A percentile compares a stretch with the other conserved stretches of the same genome.
These are phyloP conservation scores for Desmodus rotundus DNA, from an alignment of 2,113 vertebrate species.

Conservation along the genomic window DNA sequence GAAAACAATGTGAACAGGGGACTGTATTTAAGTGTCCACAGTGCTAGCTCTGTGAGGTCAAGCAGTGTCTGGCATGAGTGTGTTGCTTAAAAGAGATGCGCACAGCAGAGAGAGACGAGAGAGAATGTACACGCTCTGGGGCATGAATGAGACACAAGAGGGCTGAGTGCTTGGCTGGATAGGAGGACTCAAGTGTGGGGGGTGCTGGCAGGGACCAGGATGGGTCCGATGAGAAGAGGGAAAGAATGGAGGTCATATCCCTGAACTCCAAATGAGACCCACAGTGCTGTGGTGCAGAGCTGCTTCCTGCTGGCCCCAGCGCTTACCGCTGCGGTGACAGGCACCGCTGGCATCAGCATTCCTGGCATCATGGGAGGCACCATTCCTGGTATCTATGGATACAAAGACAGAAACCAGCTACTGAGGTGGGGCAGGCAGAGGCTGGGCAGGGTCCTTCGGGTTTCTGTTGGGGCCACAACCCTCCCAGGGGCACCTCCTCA, in stretches of 20 bases:
- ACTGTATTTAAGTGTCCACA: background rate
- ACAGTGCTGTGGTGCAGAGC: background rate
- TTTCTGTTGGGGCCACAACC: background rate
- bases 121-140: background rate
- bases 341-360: slow-evolving; percentile 78
- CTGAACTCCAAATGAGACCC: slow-evolving; percentile 23
- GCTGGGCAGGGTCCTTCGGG: background rate
- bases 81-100: background rate
- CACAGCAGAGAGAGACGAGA: background rate
- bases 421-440: background rate
- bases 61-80: background rate
- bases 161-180: background rate
- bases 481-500: background rate
- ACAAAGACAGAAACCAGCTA: slow-evolving; percentile 49
- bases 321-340: slow-evolving; percentile 77
- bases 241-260: background rate
- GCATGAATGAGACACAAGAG: background rate
- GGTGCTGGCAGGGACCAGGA: background rate
- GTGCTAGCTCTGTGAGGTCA: background rate
- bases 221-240: background rate
- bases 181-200: background rate
- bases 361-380: slow-evolving; percentile 78
- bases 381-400: slow-evolving; percentile 74
- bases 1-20: background rate
- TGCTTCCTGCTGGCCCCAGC: background rate